Evolutionary conservation across 2,113 vertebrate genomes (phyloP).

Genomic region (Salvelinus sp.): DNA sequence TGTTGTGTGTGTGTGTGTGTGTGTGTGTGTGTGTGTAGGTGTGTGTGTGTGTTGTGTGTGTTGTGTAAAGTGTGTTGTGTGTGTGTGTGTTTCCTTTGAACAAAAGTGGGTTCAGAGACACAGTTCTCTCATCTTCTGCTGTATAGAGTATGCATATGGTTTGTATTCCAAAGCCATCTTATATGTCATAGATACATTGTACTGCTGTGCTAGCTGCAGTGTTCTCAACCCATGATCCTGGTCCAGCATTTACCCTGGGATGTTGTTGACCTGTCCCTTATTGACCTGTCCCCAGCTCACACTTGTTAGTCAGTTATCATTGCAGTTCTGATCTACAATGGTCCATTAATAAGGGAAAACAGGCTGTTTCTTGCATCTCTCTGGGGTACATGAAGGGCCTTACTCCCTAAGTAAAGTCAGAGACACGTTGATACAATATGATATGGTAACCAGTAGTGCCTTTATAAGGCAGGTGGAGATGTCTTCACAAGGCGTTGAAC

Average conservation of each 20-base stretch:
- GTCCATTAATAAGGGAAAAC: too few relatives aligned
- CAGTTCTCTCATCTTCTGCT: background rate
- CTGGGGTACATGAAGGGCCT: too few relatives aligned
- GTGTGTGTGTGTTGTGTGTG: background rate
- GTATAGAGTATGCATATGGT: background rate
- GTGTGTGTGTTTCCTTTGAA: background rate
- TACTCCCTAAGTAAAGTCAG: too few relatives aligned
- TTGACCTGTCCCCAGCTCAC: too few relatives aligned
- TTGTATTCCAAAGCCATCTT: background rate
- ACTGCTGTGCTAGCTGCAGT: background rate
- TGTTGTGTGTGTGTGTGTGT: background rate
- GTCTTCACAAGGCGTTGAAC: background rate
- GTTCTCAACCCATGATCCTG: too few relatives aligned
- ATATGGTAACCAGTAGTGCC: too few relatives aligned
- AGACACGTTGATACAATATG: too few relatives aligned
- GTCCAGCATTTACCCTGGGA: too few relatives aligned
- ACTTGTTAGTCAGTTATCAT: too few relatives aligned
- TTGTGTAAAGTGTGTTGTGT: background rate
- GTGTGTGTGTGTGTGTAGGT: background rate
- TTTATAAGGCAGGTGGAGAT: background rate
- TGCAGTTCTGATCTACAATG: too few relatives aligned
- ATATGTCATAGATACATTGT: background rate
- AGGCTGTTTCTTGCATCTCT: too few relatives aligned
- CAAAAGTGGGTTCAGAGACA: slow-evolving; percentile 12
- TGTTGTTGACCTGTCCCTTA: too few relatives aligned